These are phyloP conservation scores for Uromys caudimaculatus DNA, from an alignment of 2,797 vertebrate genomes.

Conservation along the genomic window DNA sequence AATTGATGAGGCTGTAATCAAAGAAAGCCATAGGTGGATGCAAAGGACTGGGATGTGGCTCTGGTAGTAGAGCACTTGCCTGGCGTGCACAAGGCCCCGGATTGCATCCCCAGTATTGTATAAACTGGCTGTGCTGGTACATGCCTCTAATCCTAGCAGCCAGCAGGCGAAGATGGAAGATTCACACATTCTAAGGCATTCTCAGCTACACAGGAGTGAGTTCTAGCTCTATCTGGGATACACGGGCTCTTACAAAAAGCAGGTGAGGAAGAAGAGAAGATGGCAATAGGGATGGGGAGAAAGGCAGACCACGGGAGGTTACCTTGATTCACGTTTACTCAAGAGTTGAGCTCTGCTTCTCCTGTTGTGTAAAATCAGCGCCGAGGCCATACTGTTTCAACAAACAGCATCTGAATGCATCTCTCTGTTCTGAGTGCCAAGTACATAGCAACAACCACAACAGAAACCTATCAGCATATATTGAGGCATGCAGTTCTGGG, in stretches of 20 bases:
- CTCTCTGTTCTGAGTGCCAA: neutral
- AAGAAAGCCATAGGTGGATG: neutral
- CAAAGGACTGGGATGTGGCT: neutral
- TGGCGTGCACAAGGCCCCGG: neutral
- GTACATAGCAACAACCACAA: neutral
- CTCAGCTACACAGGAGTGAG: neutral
- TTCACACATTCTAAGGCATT: neutral
- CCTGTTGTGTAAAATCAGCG: neutral
- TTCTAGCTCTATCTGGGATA: neutral
- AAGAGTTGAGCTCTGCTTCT: neutral
- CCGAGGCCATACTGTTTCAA: neutral
- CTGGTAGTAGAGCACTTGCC: too few species aligned
- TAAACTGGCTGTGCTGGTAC: neutral
- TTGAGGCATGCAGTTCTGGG: rapidly evolving
- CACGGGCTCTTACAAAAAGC: neutral
- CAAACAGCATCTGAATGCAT: neutral
- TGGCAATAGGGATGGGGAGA: neutral
- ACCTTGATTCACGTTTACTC: neutral
- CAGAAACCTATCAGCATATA: neutral
- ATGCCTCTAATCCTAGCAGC: neutral
- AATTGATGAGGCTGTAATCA: neutral
- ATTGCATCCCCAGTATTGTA: neutral
- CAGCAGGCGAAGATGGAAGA: neutral
- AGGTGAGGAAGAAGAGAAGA: neutral
- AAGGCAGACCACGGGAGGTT: neutral